These are phyloP conservation scores for Hermaeophaga mercurialis DNA, from an alignment of 2,888 invertebrate species.

Conservation along the genomic window DNA sequence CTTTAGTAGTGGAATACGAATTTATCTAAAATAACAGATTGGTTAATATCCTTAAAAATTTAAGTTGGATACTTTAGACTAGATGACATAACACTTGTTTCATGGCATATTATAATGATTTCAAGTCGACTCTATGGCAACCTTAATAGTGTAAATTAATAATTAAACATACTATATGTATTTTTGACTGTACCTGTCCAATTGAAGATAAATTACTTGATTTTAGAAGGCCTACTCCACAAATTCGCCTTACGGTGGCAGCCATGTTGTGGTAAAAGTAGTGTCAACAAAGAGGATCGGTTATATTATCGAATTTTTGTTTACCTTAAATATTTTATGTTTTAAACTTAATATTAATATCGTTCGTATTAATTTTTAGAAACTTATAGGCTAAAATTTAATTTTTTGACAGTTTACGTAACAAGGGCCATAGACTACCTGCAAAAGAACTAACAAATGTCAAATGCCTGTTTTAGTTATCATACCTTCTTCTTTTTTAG, in stretches of 20 bases:
- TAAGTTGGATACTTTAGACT: background rate
- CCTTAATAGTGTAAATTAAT: background rate
- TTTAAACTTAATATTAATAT: conserved; percentile 18
- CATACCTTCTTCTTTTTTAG: too few relatives aligned
- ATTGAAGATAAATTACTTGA: conserved; percentile 68
- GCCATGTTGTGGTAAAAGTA: conserved; percentile 73
- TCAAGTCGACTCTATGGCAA: background rate
- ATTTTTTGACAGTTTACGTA: conserved; percentile 54
- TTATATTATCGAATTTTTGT: too few relatives aligned
- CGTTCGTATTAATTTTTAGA: conserved; percentile 20
- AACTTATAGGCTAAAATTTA: conserved; percentile 14
- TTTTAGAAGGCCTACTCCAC: conserved; percentile 82
- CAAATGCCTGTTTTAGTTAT: too few relatives aligned
- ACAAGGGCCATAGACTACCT: conserved; percentile 25
- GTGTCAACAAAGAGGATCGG: background rate
- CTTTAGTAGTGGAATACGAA: conserved; percentile 76
- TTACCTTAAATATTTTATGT: too few relatives aligned
- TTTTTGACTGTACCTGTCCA: conserved; percentile 68
- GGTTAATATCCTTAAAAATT: background rate
- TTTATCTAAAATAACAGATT: conserved; percentile 63
- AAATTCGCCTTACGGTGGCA: conserved; percentile 85
- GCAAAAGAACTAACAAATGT: background rate
- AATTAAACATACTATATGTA: background rate
- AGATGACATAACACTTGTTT: conserved; percentile 40
- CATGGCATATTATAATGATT: background rate